These are phyloP conservation scores for Ochropleura plecta DNA, from an alignment of 2,888 invertebrate genomes.

Conservation along the genomic window DNA sequence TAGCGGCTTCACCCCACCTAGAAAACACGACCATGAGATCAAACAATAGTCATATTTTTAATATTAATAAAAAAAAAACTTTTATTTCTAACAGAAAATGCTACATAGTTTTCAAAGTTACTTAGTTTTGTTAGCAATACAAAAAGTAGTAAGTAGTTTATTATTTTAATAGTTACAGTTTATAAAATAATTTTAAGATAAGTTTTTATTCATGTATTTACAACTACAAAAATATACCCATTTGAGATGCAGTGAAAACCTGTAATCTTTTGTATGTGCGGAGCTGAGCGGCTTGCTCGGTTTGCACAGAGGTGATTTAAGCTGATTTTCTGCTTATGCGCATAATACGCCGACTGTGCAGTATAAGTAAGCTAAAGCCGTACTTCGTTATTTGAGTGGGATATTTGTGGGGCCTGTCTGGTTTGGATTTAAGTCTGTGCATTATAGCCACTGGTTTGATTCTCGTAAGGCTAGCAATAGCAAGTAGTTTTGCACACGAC, in stretches of 20 bases:
- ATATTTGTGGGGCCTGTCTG: background rate
- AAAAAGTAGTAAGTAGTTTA: too few species aligned
- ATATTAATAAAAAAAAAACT: too few species aligned
- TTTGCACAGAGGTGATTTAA: constrained; percentile 62
- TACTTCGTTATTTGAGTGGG: constrained; percentile 4
- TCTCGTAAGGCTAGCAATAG: background rate
- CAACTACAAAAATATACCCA: constrained; percentile 35
- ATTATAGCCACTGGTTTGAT: constrained; percentile 4
- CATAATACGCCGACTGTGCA: constrained; percentile 56
- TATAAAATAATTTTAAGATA: too few species aligned
- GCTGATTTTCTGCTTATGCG: constrained; percentile 58
- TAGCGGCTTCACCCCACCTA: background rate
- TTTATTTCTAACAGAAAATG: too few species aligned
- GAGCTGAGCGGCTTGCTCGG: constrained; percentile 55
- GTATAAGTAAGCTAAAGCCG: constrained; percentile 21
- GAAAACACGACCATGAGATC: background rate
- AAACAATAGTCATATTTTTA: too few species aligned
- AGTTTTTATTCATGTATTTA: constrained; percentile 18
- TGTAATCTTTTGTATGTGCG: constrained; percentile 61
- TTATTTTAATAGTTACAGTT: too few species aligned
- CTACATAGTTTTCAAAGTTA: too few species aligned
- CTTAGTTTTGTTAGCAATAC: too few species aligned
- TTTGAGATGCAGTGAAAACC: constrained; percentile 50
- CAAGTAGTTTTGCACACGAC: accelerated
- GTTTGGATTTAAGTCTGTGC: background rate